Evolutionary conservation across 1,140 invertebrate genomes (phyloP).

Genomic region (Mizuhopecten yessoensis): DNA sequence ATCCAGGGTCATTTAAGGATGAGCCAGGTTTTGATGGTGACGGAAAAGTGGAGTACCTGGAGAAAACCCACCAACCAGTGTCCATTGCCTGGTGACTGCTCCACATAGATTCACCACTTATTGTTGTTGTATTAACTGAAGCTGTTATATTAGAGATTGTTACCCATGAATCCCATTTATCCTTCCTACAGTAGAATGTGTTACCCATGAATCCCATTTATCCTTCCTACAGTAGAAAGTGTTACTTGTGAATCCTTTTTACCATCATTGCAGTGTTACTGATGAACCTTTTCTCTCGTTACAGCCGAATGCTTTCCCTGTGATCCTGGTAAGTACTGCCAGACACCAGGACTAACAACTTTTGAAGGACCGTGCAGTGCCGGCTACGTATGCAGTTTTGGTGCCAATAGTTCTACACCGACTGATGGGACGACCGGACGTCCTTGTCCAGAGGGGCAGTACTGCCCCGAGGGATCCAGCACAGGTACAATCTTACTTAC

Average conservation of each 20-base stretch:
- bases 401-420: conserved; percentile 73
- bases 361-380: conserved; percentile 72
- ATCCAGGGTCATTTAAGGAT: too few relatives aligned
- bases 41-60: too few relatives aligned
- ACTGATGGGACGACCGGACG: conserved; percentile 76
- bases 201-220: not conserved
- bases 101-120: too few relatives aligned
- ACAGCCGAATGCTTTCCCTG: conserved; percentile 73
- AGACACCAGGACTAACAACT: conserved; percentile 70
- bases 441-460: conserved; percentile 75
- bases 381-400: conserved; percentile 75
- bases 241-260: too few relatives aligned
- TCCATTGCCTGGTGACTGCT: too few relatives aligned
- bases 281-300: conserved; percentile 65
- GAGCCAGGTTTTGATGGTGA: too few relatives aligned
- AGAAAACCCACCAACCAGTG: too few relatives aligned
- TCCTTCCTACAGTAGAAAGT: not conserved
- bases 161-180: too few relatives aligned
- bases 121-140: too few relatives aligned
- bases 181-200: too few relatives aligned
- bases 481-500: conserved; percentile 51
- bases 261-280: conserved; percentile 66
- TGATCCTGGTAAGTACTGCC: conserved; percentile 76
- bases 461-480: conserved; percentile 73
- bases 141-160: too few relatives aligned